Percentiles rank a stretch among this genome's conserved stretches.
Conservation (phyloP, 2,888 invertebrate genomes). For the Meteorus colon region DNA sequence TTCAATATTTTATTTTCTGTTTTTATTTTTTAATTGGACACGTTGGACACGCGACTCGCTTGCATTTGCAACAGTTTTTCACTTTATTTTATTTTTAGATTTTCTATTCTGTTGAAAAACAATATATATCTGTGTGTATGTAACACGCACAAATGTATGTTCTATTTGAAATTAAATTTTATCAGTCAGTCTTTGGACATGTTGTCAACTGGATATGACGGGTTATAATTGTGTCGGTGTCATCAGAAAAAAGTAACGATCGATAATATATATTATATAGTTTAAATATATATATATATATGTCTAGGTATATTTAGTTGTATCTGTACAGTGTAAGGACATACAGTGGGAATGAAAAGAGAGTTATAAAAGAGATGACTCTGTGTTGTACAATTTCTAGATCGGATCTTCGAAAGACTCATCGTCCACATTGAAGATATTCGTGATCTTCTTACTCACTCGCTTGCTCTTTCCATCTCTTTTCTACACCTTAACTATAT, state of each 20-base stretch:
- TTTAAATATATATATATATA: no score
- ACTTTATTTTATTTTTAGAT: slow-evolving; percentile 11
- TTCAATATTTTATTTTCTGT: slow-evolving; percentile 27
- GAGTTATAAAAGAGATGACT: background rate
- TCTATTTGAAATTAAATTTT: slow-evolving; percentile 16
- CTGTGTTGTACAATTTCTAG: slow-evolving; percentile 40
- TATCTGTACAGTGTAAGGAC: background rate
- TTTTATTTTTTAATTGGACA: slow-evolving; percentile 28
- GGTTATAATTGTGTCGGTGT: slow-evolving; percentile 19
- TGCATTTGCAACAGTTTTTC: slow-evolving; percentile 5
- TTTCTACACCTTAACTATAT: slow-evolving; percentile 4
- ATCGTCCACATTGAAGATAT: background rate
- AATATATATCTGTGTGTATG: background rate
- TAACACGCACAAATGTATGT: background rate
- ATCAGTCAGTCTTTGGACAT: background rate
- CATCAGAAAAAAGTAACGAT: slow-evolving; percentile 2
- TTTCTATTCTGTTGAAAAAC: background rate
- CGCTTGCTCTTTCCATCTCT: slow-evolving; percentile 37
- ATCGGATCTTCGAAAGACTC: slow-evolving; percentile 30
- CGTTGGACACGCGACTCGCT: slow-evolving; percentile 10
- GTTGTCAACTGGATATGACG: slow-evolving; percentile 16
- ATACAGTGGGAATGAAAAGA: background rate
- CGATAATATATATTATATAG: slow-evolving; percentile 9
- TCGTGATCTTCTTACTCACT: background rate
- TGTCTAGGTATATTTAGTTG: no score